These are phyloP conservation scores for Vannuccia rotundouncinata DNA, from an alignment of 2,888 invertebrate genomes.

Conservation along the genomic window DNA sequence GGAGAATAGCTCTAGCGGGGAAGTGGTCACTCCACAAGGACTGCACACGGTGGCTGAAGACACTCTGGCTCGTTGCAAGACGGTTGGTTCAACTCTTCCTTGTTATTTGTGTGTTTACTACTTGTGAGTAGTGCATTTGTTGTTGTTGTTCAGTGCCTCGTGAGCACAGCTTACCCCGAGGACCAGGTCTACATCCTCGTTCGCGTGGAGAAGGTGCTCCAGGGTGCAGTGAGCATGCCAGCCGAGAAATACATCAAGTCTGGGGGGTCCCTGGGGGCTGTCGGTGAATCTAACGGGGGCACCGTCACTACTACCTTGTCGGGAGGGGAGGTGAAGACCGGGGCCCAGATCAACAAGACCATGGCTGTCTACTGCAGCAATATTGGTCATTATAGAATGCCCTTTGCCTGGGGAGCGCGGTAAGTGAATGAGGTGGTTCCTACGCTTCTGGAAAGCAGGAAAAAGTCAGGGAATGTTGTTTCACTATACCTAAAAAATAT, in stretches of 20 bases:
- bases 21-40: neutral
- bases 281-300: conserved; percentile 59
- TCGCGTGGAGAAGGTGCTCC: conserved; percentile 83
- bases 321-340: conserved; percentile 46
- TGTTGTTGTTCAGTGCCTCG: neutral
- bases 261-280: conserved; percentile 61
- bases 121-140: too few relatives aligned
- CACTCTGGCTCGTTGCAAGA: neutral
- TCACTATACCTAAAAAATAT: too few relatives aligned
- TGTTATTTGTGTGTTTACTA: neutral
- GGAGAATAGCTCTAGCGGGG: neutral
- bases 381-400: conserved; percentile 83
- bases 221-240: conserved; percentile 71
- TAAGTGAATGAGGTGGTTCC: neutral
- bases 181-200: conserved; percentile 76
- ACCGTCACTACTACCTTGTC: neutral
- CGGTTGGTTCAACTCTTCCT: neutral
- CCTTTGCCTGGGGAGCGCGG: conserved; percentile 75
- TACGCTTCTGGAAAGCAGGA: neutral
- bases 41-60: neutral
- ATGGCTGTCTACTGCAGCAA: conserved; percentile 71
- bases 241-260: conserved; percentile 73
- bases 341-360: conserved; percentile 69
- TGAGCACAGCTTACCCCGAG: conserved; percentile 59
- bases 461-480: too few relatives aligned